Evolutionary conservation across 2,797 vertebrate genomes (phyloP), one percentile per base, ranked within the genome.

Genomic region (Falco novaeseelandiae): DNA sequence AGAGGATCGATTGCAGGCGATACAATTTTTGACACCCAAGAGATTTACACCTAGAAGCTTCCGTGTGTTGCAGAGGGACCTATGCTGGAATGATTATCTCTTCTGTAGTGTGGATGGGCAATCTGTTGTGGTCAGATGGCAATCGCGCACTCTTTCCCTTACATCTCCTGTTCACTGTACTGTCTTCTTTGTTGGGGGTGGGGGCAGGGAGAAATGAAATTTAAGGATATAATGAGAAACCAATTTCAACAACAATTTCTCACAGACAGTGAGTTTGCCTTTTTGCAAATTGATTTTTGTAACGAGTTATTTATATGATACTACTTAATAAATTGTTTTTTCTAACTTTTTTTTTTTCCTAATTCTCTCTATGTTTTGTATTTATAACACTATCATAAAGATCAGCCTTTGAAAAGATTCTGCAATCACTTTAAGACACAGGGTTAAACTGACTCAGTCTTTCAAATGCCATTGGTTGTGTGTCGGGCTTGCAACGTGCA

Each of bases 211-310:
- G 42, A 70, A 74, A 83, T 89, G 58, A 96, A 92, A 97, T 88
- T 73, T 97, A 97, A 96, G 85, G 84, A 97, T 97, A 97, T 97
- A 94, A 97, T 95, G 96, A 97, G 97, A 97, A 98, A 97, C 90
- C 91, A 93, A 96, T 98, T 97, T 98, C 95, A 98, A 94, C 96
- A 95, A 94, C 91, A 96, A 97, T 98, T 98, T 98, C 97, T 98
- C 98, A 97, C 97, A 92, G 55, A 97, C 83, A 96, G 97, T 97
- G 96, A 98, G 98, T 98, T 99, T 99, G 98, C 98, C 99, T 99
- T 99, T 99, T 99, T 99, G 99, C 98, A 99, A 99, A 98, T 99
- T 99, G 98, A 99, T 98, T 99, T 99, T 99, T 99, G 99, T 99
- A 99, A 99, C 98, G 99, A 99, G 98, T 98, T 99, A 99, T 99